Percentiles rank a stretch among this genome's conserved stretches.
Evolutionary conservation across 2,888 invertebrate species (phyloP).

Genomic region (Erannis defoliaria): DNA sequence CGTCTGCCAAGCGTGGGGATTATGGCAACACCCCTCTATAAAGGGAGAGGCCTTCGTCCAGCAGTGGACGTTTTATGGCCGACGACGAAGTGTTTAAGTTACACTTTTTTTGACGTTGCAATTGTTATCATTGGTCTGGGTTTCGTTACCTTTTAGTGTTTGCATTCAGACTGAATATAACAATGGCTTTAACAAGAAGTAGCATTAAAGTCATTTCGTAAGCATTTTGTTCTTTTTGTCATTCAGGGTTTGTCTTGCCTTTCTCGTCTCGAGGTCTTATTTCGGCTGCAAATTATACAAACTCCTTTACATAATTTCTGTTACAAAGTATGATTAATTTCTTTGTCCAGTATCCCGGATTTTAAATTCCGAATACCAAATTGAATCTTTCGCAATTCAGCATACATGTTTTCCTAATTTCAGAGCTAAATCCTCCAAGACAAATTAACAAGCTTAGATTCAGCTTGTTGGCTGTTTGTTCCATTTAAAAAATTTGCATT

Average conservation of each 20-base stretch:
- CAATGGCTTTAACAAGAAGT: slow-evolving; percentile 7
- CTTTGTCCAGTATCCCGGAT: slow-evolving; percentile 16
- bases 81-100: not conserved
- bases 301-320: slow-evolving; percentile 27
- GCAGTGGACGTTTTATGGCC: no score
- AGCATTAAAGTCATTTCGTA: slow-evolving; percentile 16
- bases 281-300: slow-evolving; percentile 20
- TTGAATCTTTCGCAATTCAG: slow-evolving; percentile 8
- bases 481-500: not conserved
- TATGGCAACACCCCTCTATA: no score
- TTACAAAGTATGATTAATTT: slow-evolving; percentile 23
- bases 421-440: no score
- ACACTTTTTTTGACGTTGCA: not conserved
- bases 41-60: no score
- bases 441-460: not conserved
- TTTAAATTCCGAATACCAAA: slow-evolving; percentile 19
- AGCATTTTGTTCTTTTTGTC: slow-evolving; percentile 11
- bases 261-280: slow-evolving; percentile 27
- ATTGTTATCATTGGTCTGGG: not conserved
- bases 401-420: no score
- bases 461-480: not conserved
- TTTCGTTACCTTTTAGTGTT: slow-evolving; percentile 1
- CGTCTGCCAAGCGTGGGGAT: no score
- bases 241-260: slow-evolving; percentile 24
- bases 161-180: not conserved